Evolutionary conservation across 2,888 invertebrate species (phyloP), one percentile per base, ranked within the genome.

Genomic region (Drosophila rubida): DNA sequence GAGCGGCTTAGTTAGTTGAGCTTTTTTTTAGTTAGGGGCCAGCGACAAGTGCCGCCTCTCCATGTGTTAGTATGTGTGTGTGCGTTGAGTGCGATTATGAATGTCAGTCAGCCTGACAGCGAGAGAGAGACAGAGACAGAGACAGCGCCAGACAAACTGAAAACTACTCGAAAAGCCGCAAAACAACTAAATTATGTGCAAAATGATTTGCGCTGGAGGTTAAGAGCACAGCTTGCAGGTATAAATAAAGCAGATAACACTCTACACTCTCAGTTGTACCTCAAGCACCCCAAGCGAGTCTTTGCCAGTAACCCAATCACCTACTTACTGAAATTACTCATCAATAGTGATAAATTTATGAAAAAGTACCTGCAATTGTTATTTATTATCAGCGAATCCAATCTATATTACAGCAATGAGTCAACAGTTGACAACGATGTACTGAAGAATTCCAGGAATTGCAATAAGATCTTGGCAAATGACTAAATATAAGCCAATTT

Each of bases 141-240:
- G 30, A 30, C 30, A 11, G 30, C 11, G 73, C 32, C 55, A 62
- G 65, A 66, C 65, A 57, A 37, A 48, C 54, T 19, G 27, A 14
- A n/a, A 23, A 61, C 19, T 50, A 62, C 74, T 78, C 61, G 42
- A 74, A 74, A 69, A 50, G 14, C n/a, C 44, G 39, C 69, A 74
- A 42, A 73, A 60, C 73, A 72, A 68, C 53, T 74, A 45, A 74
- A 68, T 74, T 74, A 68, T 61, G 46, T 60, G 68, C 57, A 61
- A 74, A 77, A 61, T 51, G 35, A 44, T 68, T 59, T 16, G 46
- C 19, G 13, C 27, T 49, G 60, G 60, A 78, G 78, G 73, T 73
- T 73, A 60, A 78, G 78, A 44, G 63, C 55, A 55, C 41, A 11
- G 41, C 44, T 22, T 19, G n/a, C 9, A 30, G 9, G 35, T 37